phyloP scores from a whole-genome alignment of 1,140 invertebrate species.

The Meteorus sp. region DNA sequence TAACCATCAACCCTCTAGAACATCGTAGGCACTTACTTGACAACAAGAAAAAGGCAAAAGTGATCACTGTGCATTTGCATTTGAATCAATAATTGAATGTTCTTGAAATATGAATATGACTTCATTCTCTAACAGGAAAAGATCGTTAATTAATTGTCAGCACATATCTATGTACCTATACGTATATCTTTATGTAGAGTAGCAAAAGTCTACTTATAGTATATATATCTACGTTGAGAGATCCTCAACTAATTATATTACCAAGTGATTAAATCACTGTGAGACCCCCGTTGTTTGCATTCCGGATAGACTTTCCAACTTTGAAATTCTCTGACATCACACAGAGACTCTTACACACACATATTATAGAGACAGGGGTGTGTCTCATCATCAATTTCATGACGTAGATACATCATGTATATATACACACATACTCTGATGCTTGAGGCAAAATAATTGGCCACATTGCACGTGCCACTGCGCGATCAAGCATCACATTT shows the following conservation, averaged over 20 bases:
- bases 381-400: not conserved
- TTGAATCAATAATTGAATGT: too few relatives aligned
- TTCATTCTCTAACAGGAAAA: too few relatives aligned
- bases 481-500: slow-evolving; percentile 6
- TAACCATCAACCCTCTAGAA: too few relatives aligned
- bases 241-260: slow-evolving; percentile 19
- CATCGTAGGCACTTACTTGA: too few relatives aligned
- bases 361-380: not conserved
- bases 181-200: too few relatives aligned
- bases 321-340: slow-evolving; percentile 6
- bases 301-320: slow-evolving; percentile 19
- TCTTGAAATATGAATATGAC: too few relatives aligned
- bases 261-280: slow-evolving; percentile 14
- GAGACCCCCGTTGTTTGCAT: slow-evolving; percentile 7
- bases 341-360: not conserved
- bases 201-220: too few relatives aligned
- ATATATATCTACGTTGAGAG: not conserved
- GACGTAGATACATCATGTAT: not conserved
- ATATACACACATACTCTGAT: not conserved
- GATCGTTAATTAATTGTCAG: too few relatives aligned
- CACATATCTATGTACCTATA: too few relatives aligned
- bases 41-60: too few relatives aligned
- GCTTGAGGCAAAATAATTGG: slow-evolving; percentile 13
- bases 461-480: slow-evolving; percentile 9
- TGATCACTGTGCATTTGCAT: too few relatives aligned